Base-by-base conservation (phyloP, 2,113 vertebrate genomes). In the Tylochromis polylepis region DNA sequence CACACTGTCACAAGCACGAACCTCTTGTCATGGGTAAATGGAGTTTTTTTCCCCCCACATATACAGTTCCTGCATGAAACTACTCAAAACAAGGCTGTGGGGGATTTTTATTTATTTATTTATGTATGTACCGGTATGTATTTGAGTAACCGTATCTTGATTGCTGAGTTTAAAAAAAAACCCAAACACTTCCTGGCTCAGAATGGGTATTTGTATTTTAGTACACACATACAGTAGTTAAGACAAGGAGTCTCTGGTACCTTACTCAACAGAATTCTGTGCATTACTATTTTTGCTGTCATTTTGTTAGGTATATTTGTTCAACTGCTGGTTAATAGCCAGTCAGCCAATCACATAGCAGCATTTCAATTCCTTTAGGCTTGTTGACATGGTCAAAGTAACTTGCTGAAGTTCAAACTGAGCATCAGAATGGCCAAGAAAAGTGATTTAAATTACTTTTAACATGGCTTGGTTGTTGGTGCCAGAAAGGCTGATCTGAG, bases 161-260 rank as follows among this genome's bases (percentile, higher is more conserved):
- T 29, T 49, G 15, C 43, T 11, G 41, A 29, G 70, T 18, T 27
- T 15, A 38, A 65, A 38, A 41, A n/a, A 41, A 24, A 5, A n/a
- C 9, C 11, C 38, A n/a, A n/a, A n/a, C n/a, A 5, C 1, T 11
- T 46, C 15, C 41, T 72, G 1, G 3, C 15, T 49, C 22, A 46
- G 0, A 0, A 46, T 49, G 3, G 67, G 22, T 27, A 46, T 72
- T 46, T 46, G 0, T 11, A 27, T 29, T 0, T 18, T 27, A 49
- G 15, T 29, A 29, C 9, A 0, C 15, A 27, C 15, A 75, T 18
- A 46, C 2, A 46, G 22, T 6, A 27, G 14, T 41, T 72, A 27
- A 14, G 22, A 27, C 38, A 72, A 72, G 14, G 22, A 46, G 22
- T 46, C 49, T 72, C 22, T 46, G 67, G 18, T 38, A 65, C 60